A percentile compares a stretch with the other conserved stretches of the same genome.
Conservation (phyloP, 2,113 vertebrate genomes). For the Holacanthus passer region DNA sequence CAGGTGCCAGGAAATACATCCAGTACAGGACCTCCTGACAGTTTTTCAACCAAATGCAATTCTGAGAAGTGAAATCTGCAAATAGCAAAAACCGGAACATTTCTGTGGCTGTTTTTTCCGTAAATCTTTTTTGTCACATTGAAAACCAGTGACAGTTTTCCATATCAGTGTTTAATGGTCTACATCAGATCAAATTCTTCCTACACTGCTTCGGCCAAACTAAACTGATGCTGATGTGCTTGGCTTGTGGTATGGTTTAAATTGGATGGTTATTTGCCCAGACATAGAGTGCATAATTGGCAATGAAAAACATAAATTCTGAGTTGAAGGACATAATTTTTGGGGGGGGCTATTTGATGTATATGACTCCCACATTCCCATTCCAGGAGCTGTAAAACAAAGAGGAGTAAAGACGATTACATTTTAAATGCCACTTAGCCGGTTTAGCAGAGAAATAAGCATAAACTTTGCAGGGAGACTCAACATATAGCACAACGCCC, state of each 20-base stretch:
- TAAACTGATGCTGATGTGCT: slow-evolving; percentile 30
- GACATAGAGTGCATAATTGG: not conserved
- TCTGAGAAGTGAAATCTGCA: slow-evolving; percentile 10
- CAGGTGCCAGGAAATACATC: slow-evolving; percentile 4
- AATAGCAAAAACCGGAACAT: slow-evolving; percentile 15
- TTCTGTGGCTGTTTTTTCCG: slow-evolving; percentile 39
- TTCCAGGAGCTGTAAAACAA: not conserved
- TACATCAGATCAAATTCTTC: slow-evolving; percentile 27
- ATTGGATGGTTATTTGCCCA: slow-evolving; percentile 5
- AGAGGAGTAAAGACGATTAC: not conserved
- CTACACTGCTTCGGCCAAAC: slow-evolving; percentile 14
- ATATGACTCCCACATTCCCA: not conserved
- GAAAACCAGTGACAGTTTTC: slow-evolving; percentile 29
- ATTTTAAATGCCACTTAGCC: not conserved
- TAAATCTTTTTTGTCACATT: slow-evolving; percentile 16
- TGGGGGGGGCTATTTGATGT: not conserved
- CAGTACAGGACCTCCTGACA: not conserved
- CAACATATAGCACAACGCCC: not conserved
- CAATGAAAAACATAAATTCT: slow-evolving; percentile 27
- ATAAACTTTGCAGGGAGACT: slow-evolving; percentile 5
- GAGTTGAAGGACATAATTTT: not conserved
- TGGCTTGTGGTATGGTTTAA: slow-evolving; percentile 3
- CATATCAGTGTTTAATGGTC: slow-evolving; percentile 38
- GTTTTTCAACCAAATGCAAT: not conserved
- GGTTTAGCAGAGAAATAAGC: not conserved